Base-by-base conservation (phyloP, 2,113 vertebrate species). In the Lepus europaeus region DNA sequence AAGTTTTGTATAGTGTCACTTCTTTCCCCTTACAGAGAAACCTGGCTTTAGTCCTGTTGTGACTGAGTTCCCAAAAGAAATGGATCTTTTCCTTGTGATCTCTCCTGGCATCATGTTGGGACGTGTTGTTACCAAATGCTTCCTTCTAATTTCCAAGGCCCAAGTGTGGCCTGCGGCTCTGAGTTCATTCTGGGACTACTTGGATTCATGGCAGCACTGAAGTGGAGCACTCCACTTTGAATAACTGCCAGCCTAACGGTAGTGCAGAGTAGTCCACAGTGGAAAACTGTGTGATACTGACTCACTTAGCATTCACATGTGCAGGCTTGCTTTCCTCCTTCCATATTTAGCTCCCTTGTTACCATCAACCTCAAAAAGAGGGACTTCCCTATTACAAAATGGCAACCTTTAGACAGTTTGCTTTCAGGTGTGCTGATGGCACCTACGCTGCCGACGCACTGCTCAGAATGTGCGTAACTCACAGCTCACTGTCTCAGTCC, bases 91-190 rank as follows among this genome's bases (percentile, higher is more conserved):
- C 45, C 9, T 80, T 70, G 45, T 78, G 69, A n/a, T 70, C 25
- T 96, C 87, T 77, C 33, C 56, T 95, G 92, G 84, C 89, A 59
- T 91, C 16, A 20, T 64, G 96, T 95, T 92, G 51, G 80, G 89
- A 95, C 90, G 78, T 39, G 92, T 97, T 93, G 93, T 72, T 96
- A 36, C 66, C 85, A 45, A 45, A 20, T 91, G 73, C 45, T 92
- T 97, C 90, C 84, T 91, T 97, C 96, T 96, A 86, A 86, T 98
- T 97, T 98, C 96, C 76, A 80, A 96, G 80, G 74, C 45, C 0
- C 88, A 68, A 22, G 69, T 97, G 93, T 97, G 94, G 97, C 98
- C 97, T 98, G 98, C 97, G 98, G 87, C 92, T 93, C 95, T 87
- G 89, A 79, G 95, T 96, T 96, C 87, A 68, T 96, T 97, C 93